Percentiles rank a stretch among this genome's conserved stretches.
Evolutionary conservation across 2,113 vertebrate genomes (phyloP).

Genomic region (Oxyura jamaicensis): DNA sequence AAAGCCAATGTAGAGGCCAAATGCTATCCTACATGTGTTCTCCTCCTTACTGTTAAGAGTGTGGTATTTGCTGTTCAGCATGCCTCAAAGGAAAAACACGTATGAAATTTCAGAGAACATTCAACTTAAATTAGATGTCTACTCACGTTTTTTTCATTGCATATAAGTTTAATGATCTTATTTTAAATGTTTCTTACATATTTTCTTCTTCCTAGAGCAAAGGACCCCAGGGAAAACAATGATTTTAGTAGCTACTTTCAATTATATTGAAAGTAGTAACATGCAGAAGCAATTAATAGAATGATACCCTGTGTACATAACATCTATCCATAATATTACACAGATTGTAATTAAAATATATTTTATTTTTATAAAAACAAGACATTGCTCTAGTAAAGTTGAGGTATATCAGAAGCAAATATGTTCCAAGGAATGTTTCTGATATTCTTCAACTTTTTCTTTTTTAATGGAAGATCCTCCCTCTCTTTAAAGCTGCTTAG

Average conservation of each 20-base stretch:
- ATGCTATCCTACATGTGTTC: not conserved
- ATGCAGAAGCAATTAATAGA: not conserved
- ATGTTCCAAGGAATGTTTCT: not conserved
- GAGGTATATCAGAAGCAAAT: not conserved
- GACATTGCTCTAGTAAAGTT: not conserved
- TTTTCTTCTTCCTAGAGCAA: not conserved
- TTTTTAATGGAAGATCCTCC: not conserved
- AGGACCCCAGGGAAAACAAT: not conserved
- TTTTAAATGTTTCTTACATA: not conserved
- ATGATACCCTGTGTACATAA: not conserved
- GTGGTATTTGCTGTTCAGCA: not conserved
- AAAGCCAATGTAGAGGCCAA: not conserved
- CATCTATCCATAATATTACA: not conserved
- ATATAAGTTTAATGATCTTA: not conserved
- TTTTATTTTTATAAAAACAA: not conserved
- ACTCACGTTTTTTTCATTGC: not conserved
- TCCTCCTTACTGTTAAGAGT: not conserved
- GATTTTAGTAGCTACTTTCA: not conserved
- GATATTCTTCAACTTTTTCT: not conserved
- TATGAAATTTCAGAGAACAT: slow-evolving; percentile 24
- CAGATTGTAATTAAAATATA: not conserved
- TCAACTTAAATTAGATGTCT: slow-evolving; percentile 44
- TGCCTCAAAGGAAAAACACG: not conserved
- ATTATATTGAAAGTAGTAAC: not conserved
- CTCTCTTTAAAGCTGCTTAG: not conserved